phyloP scores from a whole-genome alignment of 2,888 invertebrate genomes.

The Podotricha telesiphe region DNA sequence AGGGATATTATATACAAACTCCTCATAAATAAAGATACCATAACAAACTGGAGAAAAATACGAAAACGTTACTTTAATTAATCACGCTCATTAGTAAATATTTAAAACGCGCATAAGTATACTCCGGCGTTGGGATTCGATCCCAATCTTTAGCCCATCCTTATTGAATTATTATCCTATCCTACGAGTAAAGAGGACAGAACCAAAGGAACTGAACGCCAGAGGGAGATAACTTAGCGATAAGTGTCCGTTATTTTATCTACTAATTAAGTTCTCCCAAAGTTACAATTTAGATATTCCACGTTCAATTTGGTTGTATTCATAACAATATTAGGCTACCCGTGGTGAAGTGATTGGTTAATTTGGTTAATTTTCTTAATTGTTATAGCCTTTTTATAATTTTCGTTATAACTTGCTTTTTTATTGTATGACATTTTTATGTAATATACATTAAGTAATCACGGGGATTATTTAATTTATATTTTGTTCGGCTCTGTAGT shows the following conservation, averaged over 20 bases:
- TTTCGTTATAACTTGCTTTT: constrained; percentile 27
- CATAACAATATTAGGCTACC: constrained; percentile 66
- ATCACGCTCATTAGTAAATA: too few species aligned
- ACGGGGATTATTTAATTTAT: constrained; percentile 14
- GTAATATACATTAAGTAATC: constrained; percentile 3
- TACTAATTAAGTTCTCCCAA: constrained; percentile 73
- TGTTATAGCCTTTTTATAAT: constrained; percentile 37
- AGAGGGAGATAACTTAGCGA: constrained; percentile 53
- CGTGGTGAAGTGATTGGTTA: constrained; percentile 70
- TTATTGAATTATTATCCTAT: constrained; percentile 46
- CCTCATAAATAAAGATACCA: too few species aligned
- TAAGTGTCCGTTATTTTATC: constrained; percentile 76
- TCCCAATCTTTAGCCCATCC: constrained; percentile 68
- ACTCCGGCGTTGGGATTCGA: constrained; percentile 70
- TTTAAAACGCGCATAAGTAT: too few species aligned
- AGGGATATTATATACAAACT: too few species aligned
- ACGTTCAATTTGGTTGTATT: constrained; percentile 73
- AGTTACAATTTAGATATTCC: constrained; percentile 69
- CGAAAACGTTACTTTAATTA: too few species aligned
- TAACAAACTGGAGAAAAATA: too few species aligned
- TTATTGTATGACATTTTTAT: constrained; percentile 15
- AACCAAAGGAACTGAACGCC: not conserved
- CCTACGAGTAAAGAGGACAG: constrained; percentile 51
- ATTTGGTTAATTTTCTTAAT: constrained; percentile 68
- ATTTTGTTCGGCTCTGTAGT: constrained; percentile 1